These are phyloP conservation scores for Uria aalge DNA, from an alignment of 2,113 vertebrate genomes.

Conservation along the genomic window DNA sequence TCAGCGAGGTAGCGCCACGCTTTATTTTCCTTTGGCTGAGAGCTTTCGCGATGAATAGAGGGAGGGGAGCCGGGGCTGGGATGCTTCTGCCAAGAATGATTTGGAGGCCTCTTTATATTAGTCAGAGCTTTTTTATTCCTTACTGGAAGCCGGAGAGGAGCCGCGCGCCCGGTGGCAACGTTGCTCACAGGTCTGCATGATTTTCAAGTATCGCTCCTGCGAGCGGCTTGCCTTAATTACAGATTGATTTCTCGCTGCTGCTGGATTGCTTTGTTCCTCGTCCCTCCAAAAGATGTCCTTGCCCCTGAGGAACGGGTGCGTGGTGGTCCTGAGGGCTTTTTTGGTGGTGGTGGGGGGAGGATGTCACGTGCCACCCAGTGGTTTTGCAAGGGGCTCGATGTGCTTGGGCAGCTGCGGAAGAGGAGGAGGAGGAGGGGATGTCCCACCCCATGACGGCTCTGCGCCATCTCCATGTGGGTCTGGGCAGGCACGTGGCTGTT, in stretches of 20 bases:
- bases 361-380: not conserved
- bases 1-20: constrained; percentile 71
- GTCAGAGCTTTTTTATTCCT: constrained; percentile 85
- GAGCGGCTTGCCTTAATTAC: constrained; percentile 5
- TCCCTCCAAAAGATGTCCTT: not conserved
- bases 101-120: constrained; percentile 77
- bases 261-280: not conserved
- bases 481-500: not conserved
- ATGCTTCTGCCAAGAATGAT: constrained; percentile 74
- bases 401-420: not conserved
- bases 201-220: not conserved
- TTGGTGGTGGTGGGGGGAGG: not conserved
- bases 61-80: constrained; percentile 75
- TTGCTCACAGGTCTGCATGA: constrained; percentile 23
- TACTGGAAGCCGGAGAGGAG: constrained; percentile 56
- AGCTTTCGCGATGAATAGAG: constrained; percentile 85
- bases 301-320: not conserved
- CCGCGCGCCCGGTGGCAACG: not conserved
- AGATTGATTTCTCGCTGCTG: not conserved
- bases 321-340: not conserved
- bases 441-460: not conserved
- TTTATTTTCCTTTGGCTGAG: constrained; percentile 74
- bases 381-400: not conserved
- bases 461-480: fast-evolving
- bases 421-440: not conserved